Evolutionary conservation across 1,140 invertebrate species (phyloP), one percentile per base, ranked within the genome.

Genomic region (Brachionus manjavacas): DNA sequence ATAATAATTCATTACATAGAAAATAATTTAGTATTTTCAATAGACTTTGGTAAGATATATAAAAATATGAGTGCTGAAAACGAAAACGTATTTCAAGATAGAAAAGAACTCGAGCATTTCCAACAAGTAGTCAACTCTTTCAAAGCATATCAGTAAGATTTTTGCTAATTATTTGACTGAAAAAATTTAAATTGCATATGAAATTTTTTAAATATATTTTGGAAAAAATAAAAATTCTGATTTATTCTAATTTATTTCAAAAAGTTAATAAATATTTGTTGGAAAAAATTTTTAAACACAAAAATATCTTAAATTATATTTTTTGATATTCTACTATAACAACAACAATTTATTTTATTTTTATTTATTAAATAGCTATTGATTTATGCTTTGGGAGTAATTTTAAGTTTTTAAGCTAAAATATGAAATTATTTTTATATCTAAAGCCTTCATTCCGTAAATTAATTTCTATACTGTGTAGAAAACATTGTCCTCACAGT

Each of bases 81-180:
- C 11, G 79, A 46, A 31, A 64, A 81, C 23, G 20, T 43, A 64
- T 64, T 81, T n/a, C 23, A 64, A 60, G 79, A 81, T 11, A 35
- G 60, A 81, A 68, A 25, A n/a, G 79, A 81, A 35, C 20, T 64
- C 9, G 79, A 31, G 20, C 49, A 81, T 43, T 81, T 81, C 31
- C 39, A 81, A 46, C 16, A 25, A 68, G 41, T 81, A 23, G 79
- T 81, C 16, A 39, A 64, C 7, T 81, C 79, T 3, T 64, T 81
- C 23, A 60, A 68, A 64, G 23, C 41, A 43, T 81, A 81, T 8
- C 52, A 81, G 79, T 81, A 81, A 64, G 25, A 35, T 25, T 1
- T 64, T 6, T 23, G 9, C 16, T 9, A 8, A 23, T 20, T 1
- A 20, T 20, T 8, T 20, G 1, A 60, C 0, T 6, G 2, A 7